Base-by-base conservation (phyloP, 2,113 vertebrate genomes). In the Gopherus flavomarginatus region DNA sequence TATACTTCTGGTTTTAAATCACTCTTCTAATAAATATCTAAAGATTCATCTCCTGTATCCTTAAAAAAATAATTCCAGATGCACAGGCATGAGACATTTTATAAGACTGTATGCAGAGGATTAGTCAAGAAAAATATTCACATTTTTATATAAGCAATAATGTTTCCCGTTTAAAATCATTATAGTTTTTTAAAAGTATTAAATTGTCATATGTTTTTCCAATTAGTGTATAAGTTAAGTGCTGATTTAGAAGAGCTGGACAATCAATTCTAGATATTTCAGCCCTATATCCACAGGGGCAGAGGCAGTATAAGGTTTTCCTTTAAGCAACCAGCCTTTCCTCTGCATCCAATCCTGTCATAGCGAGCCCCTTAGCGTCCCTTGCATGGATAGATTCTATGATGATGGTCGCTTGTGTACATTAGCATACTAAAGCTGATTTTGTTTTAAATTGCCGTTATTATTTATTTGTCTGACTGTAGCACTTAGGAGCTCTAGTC, bases 11-110 rank as follows among this genome's bases (percentile, higher is more conserved):
- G 56, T 42, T 31, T 8, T 59, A 53, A 13, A 57, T 7, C 62
- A 2, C 19, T 1, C 0, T 4, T 29, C 35, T 79, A 83, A 75
- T 1, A 0, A 65, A 26, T n/a, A 90, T 75, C n/a, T 54, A 53
- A 38, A 59, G 81, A 81, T 75, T 81, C 0, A 0, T 42, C 1
- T 56, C 0, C 0, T 79, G 19, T 59, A 92, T 90, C 24, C 56
- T 89, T 79, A 85, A 91, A 31, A 59, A 83, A 79, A 59, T 47
- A 75, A 92, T 92, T 6, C 8, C 7, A 17, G 0, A 0, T 81
- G 21, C 26, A 90, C 3, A 3, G 12, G 42, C 42, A 77, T 75
- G 72, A 42, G 42, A 44, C 38, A 47, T 47, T 78, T 78, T 38
- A 38, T 38, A 72, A 72, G 35, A 72, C 35, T 38, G 4, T n/a